Evolutionary conservation across 92 coral and sea anemone genomes (phyloP), one percentile per base, ranked within the genome.

Genomic region (Paramuricea clavata): DNA sequence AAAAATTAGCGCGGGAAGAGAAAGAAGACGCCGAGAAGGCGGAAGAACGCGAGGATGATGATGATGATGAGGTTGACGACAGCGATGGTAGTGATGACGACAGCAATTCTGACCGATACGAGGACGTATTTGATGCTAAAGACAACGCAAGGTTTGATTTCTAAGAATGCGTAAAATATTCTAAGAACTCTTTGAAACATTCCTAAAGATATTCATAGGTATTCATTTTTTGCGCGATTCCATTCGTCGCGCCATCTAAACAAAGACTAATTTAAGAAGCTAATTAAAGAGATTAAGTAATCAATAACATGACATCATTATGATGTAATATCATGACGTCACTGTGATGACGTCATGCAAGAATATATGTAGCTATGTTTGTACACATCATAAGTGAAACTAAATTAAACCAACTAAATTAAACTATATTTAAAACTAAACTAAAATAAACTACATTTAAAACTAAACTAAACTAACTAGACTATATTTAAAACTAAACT

Each of bases 21-120:
- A 34, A 33, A 12, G 34, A 30, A 25, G 61, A 31, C 1, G 75
- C 26, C 3, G 84, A 30, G 16, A 54, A 10, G 31, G 13, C 12
- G 44, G 33, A 25, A 19, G 50, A 19, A 6, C 43, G 26, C 8
- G 47, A 62, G 12, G n/a, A n/a, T n/a, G n/a, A n/a, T n/a, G 56
- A 80, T 78, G 81, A 26, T 2, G 69, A 74, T 26, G 15, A 42
- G 13, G 80, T n/a, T 36, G 81, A 68, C 52, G 49, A 41, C 22
- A 21, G 62, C 62, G 62, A 54, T 10, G 32, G 43, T 19, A 13
- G 34, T 41, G 31, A 23, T 21, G 10, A 27, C 23, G 56, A 12
- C 26, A 26, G 52, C 30, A 34, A 57, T n/a, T 47, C 22, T 17
- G 41, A 28, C 30, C 7, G 69, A 11, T 32, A 19, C 7, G 54